These are phyloP conservation scores for Takifugu bimaculatus DNA, from an alignment of 2,113 vertebrate species.

Conservation along the genomic window DNA sequence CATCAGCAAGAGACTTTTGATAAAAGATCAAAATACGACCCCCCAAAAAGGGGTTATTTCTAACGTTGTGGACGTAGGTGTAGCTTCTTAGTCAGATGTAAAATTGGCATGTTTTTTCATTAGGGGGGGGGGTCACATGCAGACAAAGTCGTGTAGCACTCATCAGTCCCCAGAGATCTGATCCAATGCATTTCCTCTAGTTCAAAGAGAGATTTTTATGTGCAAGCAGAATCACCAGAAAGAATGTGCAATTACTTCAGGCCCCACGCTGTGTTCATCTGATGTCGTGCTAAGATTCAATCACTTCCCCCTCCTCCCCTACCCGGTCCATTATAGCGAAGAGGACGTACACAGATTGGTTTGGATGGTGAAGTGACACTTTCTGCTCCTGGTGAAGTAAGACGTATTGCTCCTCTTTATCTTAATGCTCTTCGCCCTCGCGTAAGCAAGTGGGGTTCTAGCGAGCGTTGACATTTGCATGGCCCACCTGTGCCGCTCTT, in stretches of 20 bases:
- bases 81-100: constrained; percentile 5
- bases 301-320: constrained; percentile 24
- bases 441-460: no score
- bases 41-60: not conserved
- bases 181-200: constrained; percentile 37
- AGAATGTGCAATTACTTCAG: constrained; percentile 53
- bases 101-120: constrained; percentile 16
- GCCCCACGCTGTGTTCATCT: constrained; percentile 59
- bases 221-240: constrained; percentile 23
- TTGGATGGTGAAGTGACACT: constrained; percentile 45
- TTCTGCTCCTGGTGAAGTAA: constrained; percentile 23
- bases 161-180: constrained; percentile 38
- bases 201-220: constrained; percentile 53
- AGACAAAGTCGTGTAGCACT: not conserved
- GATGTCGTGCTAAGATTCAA: constrained; percentile 51
- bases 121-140: constrained; percentile 5
- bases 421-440: no score
- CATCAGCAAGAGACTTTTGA: no score
- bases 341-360: constrained; percentile 32
- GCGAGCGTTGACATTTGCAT: no score
- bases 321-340: constrained; percentile 40
- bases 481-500: no score
- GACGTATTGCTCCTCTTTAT: no score
- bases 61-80: constrained; percentile 4
- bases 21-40: no score